Evolutionary conservation across 2,113 vertebrate genomes (phyloP).

Genomic region (Spilogale gracilis): DNA sequence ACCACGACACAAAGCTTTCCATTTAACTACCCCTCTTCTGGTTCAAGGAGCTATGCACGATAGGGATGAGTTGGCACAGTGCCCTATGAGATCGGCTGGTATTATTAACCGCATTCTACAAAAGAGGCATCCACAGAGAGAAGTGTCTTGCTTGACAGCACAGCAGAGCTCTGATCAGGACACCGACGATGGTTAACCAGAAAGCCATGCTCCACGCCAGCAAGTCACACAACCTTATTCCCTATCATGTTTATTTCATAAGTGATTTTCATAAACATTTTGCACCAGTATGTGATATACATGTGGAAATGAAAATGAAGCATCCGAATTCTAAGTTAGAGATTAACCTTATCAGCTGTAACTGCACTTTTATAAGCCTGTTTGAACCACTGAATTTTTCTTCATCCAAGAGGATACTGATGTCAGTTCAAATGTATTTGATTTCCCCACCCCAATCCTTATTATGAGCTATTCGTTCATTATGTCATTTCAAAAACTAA

Average conservation of each 20-base stretch:
- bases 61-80: background rate
- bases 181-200: background rate
- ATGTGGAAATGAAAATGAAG: slow-evolving; percentile 41
- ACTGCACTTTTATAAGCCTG: background rate
- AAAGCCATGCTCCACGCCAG: background rate
- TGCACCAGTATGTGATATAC: background rate
- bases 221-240: background rate
- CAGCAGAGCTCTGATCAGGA: slow-evolving; percentile 60
- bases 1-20: background rate
- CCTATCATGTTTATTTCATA: background rate
- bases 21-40: background rate
- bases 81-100: slow-evolving; percentile 63
- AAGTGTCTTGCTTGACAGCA: slow-evolving; percentile 70
- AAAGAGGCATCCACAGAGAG: slow-evolving; percentile 69
- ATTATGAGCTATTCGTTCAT: background rate
- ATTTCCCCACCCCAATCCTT: background rate
- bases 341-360: background rate
- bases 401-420: background rate
- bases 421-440: background rate
- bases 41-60: background rate
- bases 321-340: background rate
- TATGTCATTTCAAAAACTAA: slow-evolving; percentile 55
- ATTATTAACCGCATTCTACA: slow-evolving; percentile 80
- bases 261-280: background rate
- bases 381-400: background rate